Conservation (phyloP, 2,888 invertebrate species). For the Molanna angustata region DNA sequence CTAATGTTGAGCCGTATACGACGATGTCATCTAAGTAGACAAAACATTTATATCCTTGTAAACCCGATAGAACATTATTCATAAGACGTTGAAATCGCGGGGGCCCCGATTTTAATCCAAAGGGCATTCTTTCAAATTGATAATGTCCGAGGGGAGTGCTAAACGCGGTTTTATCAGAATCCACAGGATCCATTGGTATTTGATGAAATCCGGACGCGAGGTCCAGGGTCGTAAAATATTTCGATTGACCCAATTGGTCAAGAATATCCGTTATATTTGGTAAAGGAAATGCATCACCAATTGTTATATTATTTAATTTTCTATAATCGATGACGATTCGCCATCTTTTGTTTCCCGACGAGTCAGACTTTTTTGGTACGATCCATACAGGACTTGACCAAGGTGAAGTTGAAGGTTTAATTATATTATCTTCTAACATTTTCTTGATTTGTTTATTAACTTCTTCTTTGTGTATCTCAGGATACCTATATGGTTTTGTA, state of each 20-base stretch:
- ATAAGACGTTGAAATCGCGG: background rate
- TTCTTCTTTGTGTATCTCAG: constrained; percentile 36
- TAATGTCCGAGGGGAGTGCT: background rate
- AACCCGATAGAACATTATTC: constrained; percentile 5
- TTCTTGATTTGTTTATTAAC: constrained; percentile 36
- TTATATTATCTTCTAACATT: constrained; percentile 35
- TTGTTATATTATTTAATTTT: constrained; percentile 12
- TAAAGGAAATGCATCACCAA: constrained; percentile 6
- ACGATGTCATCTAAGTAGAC: constrained; percentile 9
- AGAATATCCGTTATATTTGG: constrained; percentile 14
- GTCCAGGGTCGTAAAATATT: constrained; percentile 5
- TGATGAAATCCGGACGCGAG: constrained; percentile 6
- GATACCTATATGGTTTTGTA: constrained; percentile 36
- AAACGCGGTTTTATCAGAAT: constrained; percentile 7
- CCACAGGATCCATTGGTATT: background rate
- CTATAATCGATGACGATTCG: constrained; percentile 7
- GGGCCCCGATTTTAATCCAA: constrained; percentile 4
- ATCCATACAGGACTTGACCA: constrained; percentile 28
- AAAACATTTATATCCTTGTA: constrained; percentile 3
- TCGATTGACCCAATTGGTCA: constrained; percentile 6
- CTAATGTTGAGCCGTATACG: background rate
- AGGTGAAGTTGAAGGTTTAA: constrained; percentile 32
- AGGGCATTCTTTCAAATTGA: background rate
- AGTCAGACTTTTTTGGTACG: constrained; percentile 26
- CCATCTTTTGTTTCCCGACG: constrained; percentile 6